These are phyloP conservation scores for Dastarcus helophoroides DNA, from an alignment of 2,888 invertebrate species.

Conservation along the genomic window DNA sequence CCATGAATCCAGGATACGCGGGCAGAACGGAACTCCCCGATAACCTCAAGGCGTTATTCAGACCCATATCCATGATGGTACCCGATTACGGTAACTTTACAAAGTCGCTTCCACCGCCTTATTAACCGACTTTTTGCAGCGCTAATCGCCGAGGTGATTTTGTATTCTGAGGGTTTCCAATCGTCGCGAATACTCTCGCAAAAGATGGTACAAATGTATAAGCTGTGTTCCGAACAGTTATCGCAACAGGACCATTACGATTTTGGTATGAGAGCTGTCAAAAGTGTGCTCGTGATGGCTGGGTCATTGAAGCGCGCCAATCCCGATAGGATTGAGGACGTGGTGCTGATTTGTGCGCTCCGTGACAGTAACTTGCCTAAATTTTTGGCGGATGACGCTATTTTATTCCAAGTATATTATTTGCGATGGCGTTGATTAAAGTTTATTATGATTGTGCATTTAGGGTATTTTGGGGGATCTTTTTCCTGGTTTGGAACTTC, in stretches of 20 bases:
- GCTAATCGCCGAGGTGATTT: slow-evolving; percentile 78
- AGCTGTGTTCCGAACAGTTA: slow-evolving; percentile 79
- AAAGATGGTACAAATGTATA: slow-evolving; percentile 91
- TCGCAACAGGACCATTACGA: slow-evolving; percentile 90
- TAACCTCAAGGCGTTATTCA: slow-evolving; percentile 75
- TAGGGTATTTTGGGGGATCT: slow-evolving; percentile 79
- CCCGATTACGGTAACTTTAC: slow-evolving; percentile 67
- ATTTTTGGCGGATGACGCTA: slow-evolving; percentile 73
- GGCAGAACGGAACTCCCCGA: slow-evolving; percentile 82
- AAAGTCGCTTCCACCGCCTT: slow-evolving; percentile 2
- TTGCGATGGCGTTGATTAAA: too few species aligned
- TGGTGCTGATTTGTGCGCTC: slow-evolving; percentile 71
- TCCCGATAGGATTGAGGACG: slow-evolving; percentile 75
- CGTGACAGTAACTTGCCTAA: slow-evolving; percentile 86
- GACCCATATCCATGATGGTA: slow-evolving; percentile 87
- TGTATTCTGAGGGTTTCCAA: slow-evolving; percentile 90
- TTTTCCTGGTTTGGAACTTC: slow-evolving; percentile 72
- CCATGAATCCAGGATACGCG: slow-evolving; percentile 89
- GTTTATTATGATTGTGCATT: slow-evolving; percentile 10
- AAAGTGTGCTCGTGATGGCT: slow-evolving; percentile 87
- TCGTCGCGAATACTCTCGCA: slow-evolving; percentile 76
- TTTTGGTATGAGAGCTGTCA: slow-evolving; percentile 89
- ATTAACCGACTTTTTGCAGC: slow-evolving; percentile 36
- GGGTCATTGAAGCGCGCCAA: slow-evolving; percentile 76
- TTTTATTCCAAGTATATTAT: slow-evolving; percentile 56